Conservation (phyloP, 2,113 vertebrate genomes). For the Oriolus oriolus region DNA sequence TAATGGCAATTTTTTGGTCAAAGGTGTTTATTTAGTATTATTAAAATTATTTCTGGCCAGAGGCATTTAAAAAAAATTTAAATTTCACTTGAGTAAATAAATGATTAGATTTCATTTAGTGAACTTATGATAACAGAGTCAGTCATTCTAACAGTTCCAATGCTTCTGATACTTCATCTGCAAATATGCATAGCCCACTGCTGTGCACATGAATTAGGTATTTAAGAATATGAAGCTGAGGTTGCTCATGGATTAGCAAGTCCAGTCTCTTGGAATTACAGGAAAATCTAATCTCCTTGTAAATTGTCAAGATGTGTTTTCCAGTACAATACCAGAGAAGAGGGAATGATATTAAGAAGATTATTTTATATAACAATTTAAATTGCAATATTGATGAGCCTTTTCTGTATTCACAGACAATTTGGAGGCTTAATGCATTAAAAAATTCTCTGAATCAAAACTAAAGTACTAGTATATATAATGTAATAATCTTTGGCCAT, state of each 20-base stretch:
- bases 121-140: not conserved
- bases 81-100: not conserved
- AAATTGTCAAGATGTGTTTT: not conserved
- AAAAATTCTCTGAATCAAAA: not conserved
- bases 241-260: not conserved
- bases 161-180: not conserved
- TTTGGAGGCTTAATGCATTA: not conserved
- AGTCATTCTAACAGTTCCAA: not conserved
- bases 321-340: not conserved
- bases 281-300: not conserved
- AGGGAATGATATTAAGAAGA: not conserved
- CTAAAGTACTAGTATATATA: not conserved
- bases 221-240: not conserved
- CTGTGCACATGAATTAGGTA: not conserved
- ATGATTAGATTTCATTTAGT: not conserved
- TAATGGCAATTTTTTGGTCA: not conserved
- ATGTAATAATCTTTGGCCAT: not conserved
- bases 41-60: not conserved
- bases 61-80: accelerated
- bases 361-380: not conserved
- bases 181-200: not conserved
- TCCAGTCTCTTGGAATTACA: not conserved
- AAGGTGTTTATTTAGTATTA: not conserved
- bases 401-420: not conserved
- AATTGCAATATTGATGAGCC: not conserved